A percentile compares a stretch with the other conserved stretches of the same genome.
phyloP scores from a whole-genome alignment of 2,888 invertebrate genomes.

The Nasonia oneida region DNA sequence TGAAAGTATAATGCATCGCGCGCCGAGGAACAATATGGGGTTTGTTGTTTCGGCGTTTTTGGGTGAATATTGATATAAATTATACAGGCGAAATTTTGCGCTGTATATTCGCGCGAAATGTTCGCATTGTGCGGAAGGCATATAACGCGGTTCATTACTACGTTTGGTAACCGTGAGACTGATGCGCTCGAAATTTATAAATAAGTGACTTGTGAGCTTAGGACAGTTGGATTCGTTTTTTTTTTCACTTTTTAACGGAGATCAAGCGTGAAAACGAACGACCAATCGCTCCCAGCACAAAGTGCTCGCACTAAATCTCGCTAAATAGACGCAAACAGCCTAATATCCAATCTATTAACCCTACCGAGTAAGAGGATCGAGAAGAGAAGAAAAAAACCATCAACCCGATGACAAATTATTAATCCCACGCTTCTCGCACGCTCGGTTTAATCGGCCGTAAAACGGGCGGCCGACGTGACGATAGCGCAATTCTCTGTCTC shows the following conservation, averaged over 20 bases:
- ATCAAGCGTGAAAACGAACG: too few relatives aligned
- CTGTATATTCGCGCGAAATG: not conserved
- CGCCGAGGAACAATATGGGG: not conserved
- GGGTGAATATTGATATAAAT: slow-evolving; percentile 9
- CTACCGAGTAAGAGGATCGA: not conserved
- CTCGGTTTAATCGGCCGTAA: slow-evolving; percentile 62
- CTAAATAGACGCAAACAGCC: slow-evolving; percentile 10
- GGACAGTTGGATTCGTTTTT: too few relatives aligned
- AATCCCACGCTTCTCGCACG: slow-evolving; percentile 48
- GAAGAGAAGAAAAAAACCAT: not conserved
- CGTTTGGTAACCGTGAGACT: slow-evolving; percentile 31
- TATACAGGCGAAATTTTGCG: not conserved
- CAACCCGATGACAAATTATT: slow-evolving; percentile 58
- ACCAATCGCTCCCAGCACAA: too few relatives aligned
- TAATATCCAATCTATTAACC: slow-evolving; percentile 21
- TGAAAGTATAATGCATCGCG: not conserved
- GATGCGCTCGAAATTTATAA: slow-evolving; percentile 4
- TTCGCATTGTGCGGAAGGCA: not conserved
- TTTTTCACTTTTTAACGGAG: too few relatives aligned
- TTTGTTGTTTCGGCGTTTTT: not conserved
- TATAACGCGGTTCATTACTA: not conserved
- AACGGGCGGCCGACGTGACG: slow-evolving; percentile 54
- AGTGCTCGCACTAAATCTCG: not conserved
- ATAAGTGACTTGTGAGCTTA: not conserved
- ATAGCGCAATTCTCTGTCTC: slow-evolving; percentile 2